Evolutionary conservation across 2,888 invertebrate species (phyloP), one percentile per base, ranked within the genome.

Genomic region (Hecatera dysodea): DNA sequence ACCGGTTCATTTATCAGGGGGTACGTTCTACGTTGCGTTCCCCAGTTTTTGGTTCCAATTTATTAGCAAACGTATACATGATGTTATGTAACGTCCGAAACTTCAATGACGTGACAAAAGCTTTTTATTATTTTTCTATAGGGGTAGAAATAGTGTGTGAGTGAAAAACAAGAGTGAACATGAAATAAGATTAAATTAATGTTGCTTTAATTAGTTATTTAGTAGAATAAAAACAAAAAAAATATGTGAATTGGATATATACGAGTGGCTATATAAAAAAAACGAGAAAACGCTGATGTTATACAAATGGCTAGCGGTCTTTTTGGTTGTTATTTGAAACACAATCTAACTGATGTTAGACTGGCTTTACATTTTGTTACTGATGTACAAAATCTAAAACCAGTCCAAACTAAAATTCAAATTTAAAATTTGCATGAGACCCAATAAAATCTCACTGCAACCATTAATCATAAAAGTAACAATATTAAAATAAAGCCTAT

Each of bases 1-100:
- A 67, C 80, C 67, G 80, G 68, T 36, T 80, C 80, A 78, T 80
- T 75, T 74, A 61, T 79, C 75, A 67, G 29, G 24, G 36, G 52
- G 48, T 55, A 62, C 59, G n/a, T 57, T 56, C 68, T 53, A 22
- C 67, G 39, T 63, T 62, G 61, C 57, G 75, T 79, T 79, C 55
- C 33, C 72, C 42, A 61, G 57, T 78, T 71, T 71, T 65, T 74
- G 61, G 67, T 67, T 60, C 61, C 57, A 57, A 74, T 78, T 80
- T 78, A 65, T 74, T 57, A 39, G 48, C 42, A 42, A 60, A n/a
- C 72, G 17, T 24, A 12, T 48, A 60, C 24, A 46, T 53, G 33
- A 9, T 52, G 29, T 44, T 42, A 78, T 48, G 36, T 48, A 50
- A 53, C 39, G 53, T 36, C 27, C 44, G 24, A 27, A 15, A 12